phyloP scores from a whole-genome alignment of 2,888 invertebrate genomes.

The Aspidapion aeneum region DNA sequence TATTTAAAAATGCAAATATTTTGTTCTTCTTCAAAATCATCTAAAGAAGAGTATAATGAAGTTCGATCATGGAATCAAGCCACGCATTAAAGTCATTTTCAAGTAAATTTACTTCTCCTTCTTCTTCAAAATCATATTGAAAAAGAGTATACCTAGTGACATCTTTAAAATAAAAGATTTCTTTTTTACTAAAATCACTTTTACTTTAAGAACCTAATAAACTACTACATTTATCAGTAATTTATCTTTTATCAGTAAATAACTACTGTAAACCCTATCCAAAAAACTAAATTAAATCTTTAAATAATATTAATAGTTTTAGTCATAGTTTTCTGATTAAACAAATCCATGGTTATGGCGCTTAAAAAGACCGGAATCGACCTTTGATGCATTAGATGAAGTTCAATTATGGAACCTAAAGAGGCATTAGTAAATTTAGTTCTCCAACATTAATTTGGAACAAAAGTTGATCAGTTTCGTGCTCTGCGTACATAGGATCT shows the following conservation, averaged over 20 bases:
- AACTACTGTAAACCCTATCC: no score
- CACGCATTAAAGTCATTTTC: slow-evolving; percentile 80
- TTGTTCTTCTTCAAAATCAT: no score
- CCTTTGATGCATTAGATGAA: slow-evolving; percentile 73
- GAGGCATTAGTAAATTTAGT: slow-evolving; percentile 77
- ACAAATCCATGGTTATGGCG: slow-evolving; percentile 79
- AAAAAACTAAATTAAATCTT: neutral
- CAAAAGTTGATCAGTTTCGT: slow-evolving; percentile 74
- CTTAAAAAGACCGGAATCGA: slow-evolving; percentile 88
- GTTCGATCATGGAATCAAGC: slow-evolving; percentile 68
- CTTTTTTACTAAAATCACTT: no score
- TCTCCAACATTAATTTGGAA: slow-evolving; percentile 67
- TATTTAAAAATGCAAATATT: no score
- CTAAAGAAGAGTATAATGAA: no score
- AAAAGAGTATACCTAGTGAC: no score
- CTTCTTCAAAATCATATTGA: no score
- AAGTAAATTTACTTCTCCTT: slow-evolving; percentile 77
- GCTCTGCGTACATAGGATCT: slow-evolving; percentile 86
- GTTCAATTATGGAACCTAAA: slow-evolving; percentile 68
- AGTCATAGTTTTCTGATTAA: slow-evolving; percentile 64
- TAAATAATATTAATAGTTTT: slow-evolving; percentile 18
- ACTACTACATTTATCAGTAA: no score
- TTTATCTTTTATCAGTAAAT: no score
- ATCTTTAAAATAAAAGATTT: no score
- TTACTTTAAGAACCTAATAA: no score